Evolutionary conservation across 2,113 vertebrate species (phyloP).

Genomic region (Antechinus flavipes): DNA sequence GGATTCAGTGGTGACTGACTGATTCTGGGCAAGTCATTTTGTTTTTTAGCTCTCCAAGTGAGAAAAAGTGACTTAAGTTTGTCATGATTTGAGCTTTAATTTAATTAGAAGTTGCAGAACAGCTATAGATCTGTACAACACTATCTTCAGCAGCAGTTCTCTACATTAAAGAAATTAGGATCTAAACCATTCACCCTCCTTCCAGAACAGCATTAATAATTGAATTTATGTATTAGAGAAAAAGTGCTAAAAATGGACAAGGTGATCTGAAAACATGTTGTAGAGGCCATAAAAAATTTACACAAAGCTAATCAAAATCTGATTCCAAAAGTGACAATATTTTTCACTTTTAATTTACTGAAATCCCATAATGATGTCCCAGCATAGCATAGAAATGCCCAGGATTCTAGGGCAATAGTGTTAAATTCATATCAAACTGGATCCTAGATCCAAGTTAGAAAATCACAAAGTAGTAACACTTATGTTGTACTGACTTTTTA

Average conservation of each 20-base stretch:
- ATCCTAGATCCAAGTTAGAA: slow-evolving; percentile 33
- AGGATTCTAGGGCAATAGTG: background rate
- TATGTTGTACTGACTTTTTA: background rate
- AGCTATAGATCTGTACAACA: background rate
- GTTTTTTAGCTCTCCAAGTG: background rate
- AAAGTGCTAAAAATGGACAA: background rate
- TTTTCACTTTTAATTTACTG: background rate
- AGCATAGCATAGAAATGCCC: background rate
- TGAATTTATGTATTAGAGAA: background rate
- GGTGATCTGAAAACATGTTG: background rate
- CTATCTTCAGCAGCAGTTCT: background rate
- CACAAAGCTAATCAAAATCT: slow-evolving; percentile 10
- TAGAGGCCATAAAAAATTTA: background rate
- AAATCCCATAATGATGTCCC: background rate
- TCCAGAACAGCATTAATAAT: background rate
- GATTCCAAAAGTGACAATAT: background rate
- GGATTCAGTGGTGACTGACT: background rate
- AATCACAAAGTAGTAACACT: background rate
- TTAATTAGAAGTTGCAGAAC: background rate
- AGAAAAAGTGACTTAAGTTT: background rate
- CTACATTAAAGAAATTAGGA: background rate
- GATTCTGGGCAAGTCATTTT: background rate
- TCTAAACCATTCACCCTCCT: background rate
- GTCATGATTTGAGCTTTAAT: background rate
- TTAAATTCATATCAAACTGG: background rate